Percentiles rank a stretch among this genome's conserved stretches.
phyloP scores from a whole-genome alignment of 2,797 vertebrate species.

The Euphonia xanthogaster region DNA sequence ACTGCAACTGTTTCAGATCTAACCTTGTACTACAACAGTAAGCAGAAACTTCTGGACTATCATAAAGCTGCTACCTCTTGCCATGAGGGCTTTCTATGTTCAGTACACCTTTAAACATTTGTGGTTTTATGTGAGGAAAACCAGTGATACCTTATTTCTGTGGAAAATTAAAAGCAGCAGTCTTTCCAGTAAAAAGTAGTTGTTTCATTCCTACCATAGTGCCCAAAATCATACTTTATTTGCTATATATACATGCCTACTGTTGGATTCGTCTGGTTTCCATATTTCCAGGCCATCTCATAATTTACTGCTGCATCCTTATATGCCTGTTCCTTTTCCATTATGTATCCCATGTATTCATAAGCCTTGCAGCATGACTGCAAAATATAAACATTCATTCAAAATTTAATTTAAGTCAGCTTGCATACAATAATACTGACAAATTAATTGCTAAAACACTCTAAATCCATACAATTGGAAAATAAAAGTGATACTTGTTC shows the following conservation, averaged over 20 bases:
- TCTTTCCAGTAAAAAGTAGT: background rate
- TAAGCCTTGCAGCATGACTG: constrained; percentile 98
- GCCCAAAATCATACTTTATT: background rate
- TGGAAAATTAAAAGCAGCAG: background rate
- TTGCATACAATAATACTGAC: background rate
- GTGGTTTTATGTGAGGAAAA: background rate
- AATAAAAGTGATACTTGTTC: background rate
- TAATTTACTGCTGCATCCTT: constrained; percentile 93
- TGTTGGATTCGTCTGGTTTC: constrained; percentile 89
- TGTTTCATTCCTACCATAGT: background rate
- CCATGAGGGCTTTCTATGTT: background rate
- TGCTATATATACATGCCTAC: constrained; percentile 80
- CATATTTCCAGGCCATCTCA: constrained; percentile 96
- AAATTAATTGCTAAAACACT: background rate
- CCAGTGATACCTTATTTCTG: background rate
- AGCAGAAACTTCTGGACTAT: background rate
- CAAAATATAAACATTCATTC: background rate
- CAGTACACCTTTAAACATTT: background rate
- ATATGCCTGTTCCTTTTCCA: constrained; percentile 97
- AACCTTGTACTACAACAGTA: background rate
- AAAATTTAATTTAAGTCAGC: background rate
- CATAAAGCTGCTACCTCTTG: background rate
- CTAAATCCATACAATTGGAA: background rate
- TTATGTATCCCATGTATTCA: constrained; percentile 97
- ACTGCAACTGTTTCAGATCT: background rate